Evolutionary conservation across 2,888 invertebrate species (phyloP).

Genomic region (Drosophila melanocephala): DNA sequence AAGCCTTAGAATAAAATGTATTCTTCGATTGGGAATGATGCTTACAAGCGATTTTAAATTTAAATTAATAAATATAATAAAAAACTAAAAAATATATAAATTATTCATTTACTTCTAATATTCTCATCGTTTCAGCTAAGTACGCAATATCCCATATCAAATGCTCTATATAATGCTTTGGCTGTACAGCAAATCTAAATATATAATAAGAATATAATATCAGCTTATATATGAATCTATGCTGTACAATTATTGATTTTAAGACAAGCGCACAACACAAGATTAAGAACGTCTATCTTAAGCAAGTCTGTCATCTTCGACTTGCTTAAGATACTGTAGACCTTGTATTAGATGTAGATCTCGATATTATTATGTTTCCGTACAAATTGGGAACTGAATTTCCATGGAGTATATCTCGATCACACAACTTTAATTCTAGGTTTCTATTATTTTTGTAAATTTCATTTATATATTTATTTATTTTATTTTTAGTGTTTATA

Average conservation of each 20-base stretch:
- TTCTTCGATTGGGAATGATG: not conserved
- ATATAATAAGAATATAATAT: not conserved
- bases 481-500: not conserved
- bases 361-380: not conserved
- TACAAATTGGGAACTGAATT: not conserved
- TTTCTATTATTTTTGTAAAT: not conserved
- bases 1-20: not conserved
- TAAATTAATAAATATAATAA: not conserved
- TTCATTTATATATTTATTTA: not conserved
- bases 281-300: not conserved
- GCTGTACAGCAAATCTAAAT: not conserved
- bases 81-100: not conserved
- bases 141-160: not conserved
- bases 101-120: not conserved
- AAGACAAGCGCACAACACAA: rapidly evolving
- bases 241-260: not conserved
- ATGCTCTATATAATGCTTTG: not conserved
- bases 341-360: not conserved
- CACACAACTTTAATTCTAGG: not conserved
- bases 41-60: not conserved
- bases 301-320: no score
- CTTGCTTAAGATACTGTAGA: no score
- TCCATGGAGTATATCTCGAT: not conserved
- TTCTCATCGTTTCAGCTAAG: no score
- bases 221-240: not conserved